Percentiles rank a stretch among this genome's conserved stretches.
Evolutionary conservation across 2,797 vertebrate genomes (phyloP).

Genomic region (Somateria mollissima): DNA sequence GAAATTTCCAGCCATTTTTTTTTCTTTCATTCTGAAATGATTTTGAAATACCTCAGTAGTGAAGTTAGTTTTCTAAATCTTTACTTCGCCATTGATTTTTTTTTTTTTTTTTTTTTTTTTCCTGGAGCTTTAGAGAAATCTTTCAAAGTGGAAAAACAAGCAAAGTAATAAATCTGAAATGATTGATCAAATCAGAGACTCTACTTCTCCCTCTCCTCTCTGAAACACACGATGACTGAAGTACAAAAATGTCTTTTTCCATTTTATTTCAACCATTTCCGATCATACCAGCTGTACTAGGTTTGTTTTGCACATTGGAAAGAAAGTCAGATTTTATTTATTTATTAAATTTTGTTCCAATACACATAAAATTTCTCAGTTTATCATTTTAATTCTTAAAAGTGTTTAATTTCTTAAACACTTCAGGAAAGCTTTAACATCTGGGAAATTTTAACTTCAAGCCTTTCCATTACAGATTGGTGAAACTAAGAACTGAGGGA

Average conservation of each 20-base stretch:
- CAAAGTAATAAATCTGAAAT: neutral
- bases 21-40: neutral
- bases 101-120: accelerated
- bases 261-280: neutral
- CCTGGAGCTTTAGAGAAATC: neutral
- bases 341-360: neutral
- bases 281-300: neutral
- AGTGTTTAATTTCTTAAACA: neutral
- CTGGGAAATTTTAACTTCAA: neutral
- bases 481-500: neutral
- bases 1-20: constrained; percentile 1
- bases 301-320: neutral
- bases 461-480: neutral
- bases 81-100: neutral
- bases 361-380: neutral
- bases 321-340: neutral
- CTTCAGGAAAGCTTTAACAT: neutral
- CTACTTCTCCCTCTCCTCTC: neutral
- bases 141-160: neutral
- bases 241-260: neutral
- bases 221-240: neutral
- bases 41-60: constrained; percentile 7
- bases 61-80: constrained; percentile 9
- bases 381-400: neutral
- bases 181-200: neutral